These are phyloP conservation scores for Stomorhina lunata DNA, from an alignment of 2,888 invertebrate species.

Conservation along the genomic window DNA sequence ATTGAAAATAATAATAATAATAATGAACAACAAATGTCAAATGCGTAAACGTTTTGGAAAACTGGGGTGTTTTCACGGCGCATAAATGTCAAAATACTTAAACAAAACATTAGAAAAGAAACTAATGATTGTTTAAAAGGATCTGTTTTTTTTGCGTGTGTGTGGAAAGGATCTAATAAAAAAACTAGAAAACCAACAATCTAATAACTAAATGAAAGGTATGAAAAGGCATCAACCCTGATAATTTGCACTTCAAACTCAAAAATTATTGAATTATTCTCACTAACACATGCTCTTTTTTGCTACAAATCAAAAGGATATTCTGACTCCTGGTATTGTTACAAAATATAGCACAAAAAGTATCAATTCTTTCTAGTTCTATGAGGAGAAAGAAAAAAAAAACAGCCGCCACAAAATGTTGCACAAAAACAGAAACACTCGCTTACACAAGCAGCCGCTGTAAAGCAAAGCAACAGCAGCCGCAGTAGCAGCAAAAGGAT, in stretches of 20 bases:
- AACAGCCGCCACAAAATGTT: constrained; percentile 49
- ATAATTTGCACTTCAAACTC: constrained; percentile 55
- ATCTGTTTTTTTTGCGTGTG: constrained; percentile 10
- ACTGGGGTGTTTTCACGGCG: constrained; percentile 53
- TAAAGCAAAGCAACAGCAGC: background rate
- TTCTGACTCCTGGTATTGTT: constrained; percentile 28
- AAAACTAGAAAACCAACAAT: constrained; percentile 10
- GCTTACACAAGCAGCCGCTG: background rate
- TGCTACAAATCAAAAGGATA: too few relatives aligned
- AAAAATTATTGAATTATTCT: background rate
- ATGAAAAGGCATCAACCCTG: constrained; percentile 64
- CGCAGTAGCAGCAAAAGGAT: background rate
- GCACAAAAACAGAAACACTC: constrained; percentile 15
- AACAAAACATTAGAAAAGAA: constrained; percentile 51
- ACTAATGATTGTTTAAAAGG: constrained; percentile 63
- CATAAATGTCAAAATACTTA: constrained; percentile 64
- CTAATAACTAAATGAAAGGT: constrained; percentile 14
- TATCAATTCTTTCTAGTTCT: constrained; percentile 24
- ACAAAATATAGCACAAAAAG: constrained; percentile 33
- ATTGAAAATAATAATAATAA: constrained; percentile 56
- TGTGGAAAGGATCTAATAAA: background rate
- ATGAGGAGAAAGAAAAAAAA: background rate
- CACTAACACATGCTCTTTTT: constrained; percentile 55
- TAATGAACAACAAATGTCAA: constrained; percentile 63
- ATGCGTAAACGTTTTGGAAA: constrained; percentile 39